These are phyloP conservation scores for Zootoca vivipara DNA, from an alignment of 2,113 vertebrate genomes.

Conservation along the genomic window DNA sequence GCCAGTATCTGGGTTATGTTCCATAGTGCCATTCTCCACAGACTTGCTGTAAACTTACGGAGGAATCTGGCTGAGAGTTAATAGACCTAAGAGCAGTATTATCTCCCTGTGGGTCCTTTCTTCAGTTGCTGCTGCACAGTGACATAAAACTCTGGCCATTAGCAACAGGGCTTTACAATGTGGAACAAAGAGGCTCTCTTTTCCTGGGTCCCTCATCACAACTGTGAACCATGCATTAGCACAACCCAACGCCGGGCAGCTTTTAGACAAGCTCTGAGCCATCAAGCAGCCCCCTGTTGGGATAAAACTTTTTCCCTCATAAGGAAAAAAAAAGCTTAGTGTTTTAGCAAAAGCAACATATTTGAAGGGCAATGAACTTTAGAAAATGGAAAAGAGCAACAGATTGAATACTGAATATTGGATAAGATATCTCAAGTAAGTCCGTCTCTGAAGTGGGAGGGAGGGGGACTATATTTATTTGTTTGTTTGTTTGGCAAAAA, in stretches of 20 bases:
- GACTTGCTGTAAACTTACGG: neutral
- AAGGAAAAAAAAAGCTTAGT: accelerated
- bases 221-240: neutral
- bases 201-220: constrained; percentile 28
- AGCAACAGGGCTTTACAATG: constrained; percentile 5
- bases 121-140: constrained; percentile 12
- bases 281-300: constrained; percentile 4
- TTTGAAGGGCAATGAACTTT: constrained; percentile 9
- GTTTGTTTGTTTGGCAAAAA: neutral
- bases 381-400: neutral
- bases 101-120: constrained; percentile 1
- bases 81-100: constrained; percentile 16
- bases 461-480: neutral
- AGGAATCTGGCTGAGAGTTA: constrained; percentile 26
- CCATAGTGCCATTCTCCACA: neutral
- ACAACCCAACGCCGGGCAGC: neutral
- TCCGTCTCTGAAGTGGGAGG: neutral
- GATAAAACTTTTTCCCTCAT: constrained; percentile 14
- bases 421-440: neutral
- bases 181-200: constrained; percentile 28
- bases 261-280: constrained; percentile 22
- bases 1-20: neutral
- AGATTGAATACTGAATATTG: neutral
- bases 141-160: neutral
- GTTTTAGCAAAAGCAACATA: neutral